Evolutionary conservation across 2,113 vertebrate species (phyloP).

Genomic region (Salvator merianae): DNA sequence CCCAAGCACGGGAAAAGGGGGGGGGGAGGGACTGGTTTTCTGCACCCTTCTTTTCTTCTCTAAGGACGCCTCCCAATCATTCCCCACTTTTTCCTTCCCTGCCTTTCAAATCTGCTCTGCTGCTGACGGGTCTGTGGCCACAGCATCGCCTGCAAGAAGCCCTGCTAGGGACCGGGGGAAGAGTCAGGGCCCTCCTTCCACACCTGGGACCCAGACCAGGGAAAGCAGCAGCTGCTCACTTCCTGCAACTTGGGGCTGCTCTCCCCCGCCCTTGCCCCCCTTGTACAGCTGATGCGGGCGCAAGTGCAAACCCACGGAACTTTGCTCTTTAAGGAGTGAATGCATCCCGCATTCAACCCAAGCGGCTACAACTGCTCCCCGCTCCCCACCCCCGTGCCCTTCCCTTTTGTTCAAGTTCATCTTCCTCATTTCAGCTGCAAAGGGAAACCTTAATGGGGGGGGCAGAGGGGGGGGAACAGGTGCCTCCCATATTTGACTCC

Average conservation of each 20-base stretch:
- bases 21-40: not conserved
- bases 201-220: conserved; percentile 43
- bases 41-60: not conserved
- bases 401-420: not conserved
- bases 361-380: not conserved
- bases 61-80: not conserved
- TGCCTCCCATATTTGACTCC: conserved; percentile 15
- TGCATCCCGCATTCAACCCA: too few species aligned
- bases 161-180: not conserved
- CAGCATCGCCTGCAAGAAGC: not conserved
- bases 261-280: not conserved
- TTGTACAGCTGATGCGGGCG: not conserved
- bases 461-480: not conserved
- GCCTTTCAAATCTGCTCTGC: not conserved
- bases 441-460: not conserved
- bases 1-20: not conserved
- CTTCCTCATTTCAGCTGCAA: not conserved
- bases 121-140: not conserved
- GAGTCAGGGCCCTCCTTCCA: not conserved
- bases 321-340: not conserved
- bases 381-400: too few species aligned
- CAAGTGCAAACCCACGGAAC: not conserved
- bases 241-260: not conserved
- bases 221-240: conserved; percentile 18
- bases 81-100: too few species aligned